Evolutionary conservation across 2,113 vertebrate genomes (phyloP).

Genomic region (Labeo rohita): DNA sequence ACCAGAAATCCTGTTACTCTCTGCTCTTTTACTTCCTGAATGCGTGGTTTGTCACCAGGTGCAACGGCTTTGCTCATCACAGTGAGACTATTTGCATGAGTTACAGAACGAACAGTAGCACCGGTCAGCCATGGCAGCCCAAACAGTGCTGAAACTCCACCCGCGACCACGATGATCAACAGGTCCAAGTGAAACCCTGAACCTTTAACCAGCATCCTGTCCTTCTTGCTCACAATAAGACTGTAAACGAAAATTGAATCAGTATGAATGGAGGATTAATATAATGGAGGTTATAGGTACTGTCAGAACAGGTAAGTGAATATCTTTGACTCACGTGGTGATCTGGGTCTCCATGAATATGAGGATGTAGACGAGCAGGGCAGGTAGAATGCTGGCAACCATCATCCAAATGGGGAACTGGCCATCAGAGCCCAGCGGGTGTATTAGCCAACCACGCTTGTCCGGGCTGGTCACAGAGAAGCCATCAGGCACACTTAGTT

Average conservation of each 20-base stretch:
- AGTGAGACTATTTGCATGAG: constrained; percentile 93
- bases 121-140: constrained; percentile 94
- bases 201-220: constrained; percentile 93
- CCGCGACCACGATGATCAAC: constrained; percentile 91
- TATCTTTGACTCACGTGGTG: constrained; percentile 85
- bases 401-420: constrained; percentile 97
- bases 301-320: neutral
- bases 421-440: constrained; percentile 80
- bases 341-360: constrained; percentile 99
- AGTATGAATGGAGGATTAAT: neutral
- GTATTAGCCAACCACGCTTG: constrained; percentile 93
- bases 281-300: neutral
- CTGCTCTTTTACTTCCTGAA: constrained; percentile 98
- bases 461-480: constrained; percentile 87
- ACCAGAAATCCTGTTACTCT: constrained; percentile 94
- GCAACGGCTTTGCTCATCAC: constrained; percentile 98
- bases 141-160: constrained; percentile 87
- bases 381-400: constrained; percentile 90
- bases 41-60: constrained; percentile 95
- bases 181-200: constrained; percentile 97
- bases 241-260: constrained; percentile 61
- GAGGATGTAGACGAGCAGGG: constrained; percentile 95
- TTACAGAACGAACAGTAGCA: constrained; percentile 94
- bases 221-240: constrained; percentile 95
- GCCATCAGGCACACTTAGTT: constrained; percentile 90